Evolutionary conservation across 2,113 vertebrate species (phyloP).

Genomic region (Panthera leo): DNA sequence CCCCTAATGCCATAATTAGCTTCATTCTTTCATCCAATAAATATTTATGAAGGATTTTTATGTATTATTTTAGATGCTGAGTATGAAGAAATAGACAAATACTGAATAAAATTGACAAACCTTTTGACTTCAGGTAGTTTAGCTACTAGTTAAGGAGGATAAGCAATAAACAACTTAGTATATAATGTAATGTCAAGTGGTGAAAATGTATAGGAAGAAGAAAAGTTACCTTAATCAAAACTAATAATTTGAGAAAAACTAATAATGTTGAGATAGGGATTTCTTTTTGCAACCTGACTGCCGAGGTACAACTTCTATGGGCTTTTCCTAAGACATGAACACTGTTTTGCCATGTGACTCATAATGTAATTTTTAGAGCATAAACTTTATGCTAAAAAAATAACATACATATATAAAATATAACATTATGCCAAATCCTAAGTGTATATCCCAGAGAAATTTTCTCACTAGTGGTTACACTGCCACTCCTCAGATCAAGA

Average conservation of each 20-base stretch:
- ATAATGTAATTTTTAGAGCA: neutral
- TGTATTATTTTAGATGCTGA: neutral
- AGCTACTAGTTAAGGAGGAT: neutral
- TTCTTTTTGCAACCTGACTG: neutral
- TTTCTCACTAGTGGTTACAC: neutral
- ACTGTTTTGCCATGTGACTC: conserved; percentile 2
- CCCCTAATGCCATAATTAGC: neutral
- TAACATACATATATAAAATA: neutral
- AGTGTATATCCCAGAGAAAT: neutral
- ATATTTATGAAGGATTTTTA: neutral
- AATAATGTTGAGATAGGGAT: neutral
- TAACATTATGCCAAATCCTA: neutral
- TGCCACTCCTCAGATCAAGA: neutral
- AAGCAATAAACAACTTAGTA: neutral
- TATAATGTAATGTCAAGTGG: neutral
- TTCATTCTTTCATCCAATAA: neutral
- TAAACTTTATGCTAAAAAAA: conserved; percentile 12
- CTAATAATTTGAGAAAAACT: neutral
- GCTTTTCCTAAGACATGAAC: neutral
- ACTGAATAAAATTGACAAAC: conserved; percentile 10
- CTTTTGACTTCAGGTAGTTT: neutral
- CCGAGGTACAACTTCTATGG: neutral
- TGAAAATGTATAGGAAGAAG: neutral
- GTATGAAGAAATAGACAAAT: neutral
- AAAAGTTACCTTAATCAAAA: neutral